Conservation (phyloP, 2,797 vertebrate species). For the Corythornis leucogaster region DNA sequence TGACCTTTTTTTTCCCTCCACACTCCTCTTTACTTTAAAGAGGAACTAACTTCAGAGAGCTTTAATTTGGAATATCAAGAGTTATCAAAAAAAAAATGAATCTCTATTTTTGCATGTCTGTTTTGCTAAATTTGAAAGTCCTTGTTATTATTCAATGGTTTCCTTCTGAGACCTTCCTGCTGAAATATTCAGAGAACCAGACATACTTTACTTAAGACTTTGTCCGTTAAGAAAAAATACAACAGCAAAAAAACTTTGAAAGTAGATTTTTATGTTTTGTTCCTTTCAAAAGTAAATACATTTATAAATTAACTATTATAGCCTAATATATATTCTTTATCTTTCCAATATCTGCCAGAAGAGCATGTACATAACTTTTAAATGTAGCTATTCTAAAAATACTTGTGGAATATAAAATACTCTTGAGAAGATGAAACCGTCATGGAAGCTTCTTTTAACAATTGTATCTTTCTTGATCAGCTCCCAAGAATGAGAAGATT, state of each 20-base stretch:
- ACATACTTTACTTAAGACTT: neutral
- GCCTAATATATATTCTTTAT: neutral
- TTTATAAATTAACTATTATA: neutral
- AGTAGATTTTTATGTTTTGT: neutral
- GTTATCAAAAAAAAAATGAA: accelerated
- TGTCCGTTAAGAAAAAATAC: neutral
- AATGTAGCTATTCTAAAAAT: neutral
- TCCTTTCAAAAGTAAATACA: neutral
- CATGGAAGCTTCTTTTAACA: neutral
- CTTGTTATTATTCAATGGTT: neutral
- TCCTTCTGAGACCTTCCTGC: neutral
- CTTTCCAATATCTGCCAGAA: neutral
- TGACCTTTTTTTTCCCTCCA: neutral
- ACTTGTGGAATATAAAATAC: neutral
- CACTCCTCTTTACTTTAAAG: neutral
- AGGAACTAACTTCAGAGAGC: neutral
- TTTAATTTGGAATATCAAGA: neutral
- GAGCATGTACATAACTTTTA: neutral
- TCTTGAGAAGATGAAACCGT: neutral
- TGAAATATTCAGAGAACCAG: neutral
- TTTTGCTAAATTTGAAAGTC: neutral
- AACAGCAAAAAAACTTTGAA: neutral
- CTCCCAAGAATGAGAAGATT: neutral
- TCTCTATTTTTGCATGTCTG: neutral
- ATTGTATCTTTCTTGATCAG: neutral